Evolutionary conservation across 2,113 vertebrate species (phyloP).

Genomic region (Notarius lentiginosus): DNA sequence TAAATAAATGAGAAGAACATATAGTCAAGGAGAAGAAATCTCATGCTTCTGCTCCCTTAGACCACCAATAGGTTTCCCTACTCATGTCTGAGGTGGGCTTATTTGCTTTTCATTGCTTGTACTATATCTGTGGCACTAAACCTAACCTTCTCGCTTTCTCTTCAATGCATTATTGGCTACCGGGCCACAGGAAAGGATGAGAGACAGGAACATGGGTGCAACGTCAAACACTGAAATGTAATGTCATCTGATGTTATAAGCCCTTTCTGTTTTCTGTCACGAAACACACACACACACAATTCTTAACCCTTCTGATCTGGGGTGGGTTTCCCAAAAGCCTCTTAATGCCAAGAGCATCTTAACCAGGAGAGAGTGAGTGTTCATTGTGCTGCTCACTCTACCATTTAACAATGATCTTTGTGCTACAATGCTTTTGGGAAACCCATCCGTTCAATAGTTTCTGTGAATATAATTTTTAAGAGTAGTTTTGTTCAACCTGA

Average conservation of each 20-base stretch:
- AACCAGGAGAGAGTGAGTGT: too few species aligned
- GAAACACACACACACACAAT: background rate
- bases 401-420: too few species aligned
- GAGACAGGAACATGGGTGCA: slow-evolving; percentile 21
- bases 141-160: background rate
- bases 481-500: too few species aligned
- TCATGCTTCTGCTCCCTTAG: background rate
- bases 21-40: background rate
- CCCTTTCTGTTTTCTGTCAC: background rate
- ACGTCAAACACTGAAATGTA: slow-evolving; percentile 23
- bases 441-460: background rate
- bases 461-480: background rate
- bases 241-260: slow-evolving; percentile 11
- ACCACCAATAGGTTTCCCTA: background rate
- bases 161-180: slow-evolving; percentile 44
- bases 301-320: background rate
- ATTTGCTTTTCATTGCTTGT: slow-evolving; percentile 41
- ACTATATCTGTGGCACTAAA: background rate
- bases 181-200: slow-evolving; percentile 4
- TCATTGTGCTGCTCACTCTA: too few species aligned
- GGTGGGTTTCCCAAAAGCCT: too few species aligned
- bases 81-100: slow-evolving; percentile 28
- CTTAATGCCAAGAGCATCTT: too few species aligned
- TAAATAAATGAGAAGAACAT: slow-evolving; percentile 11
- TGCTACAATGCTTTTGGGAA: too few species aligned